Conservation (phyloP, 2,888 invertebrate genomes). For the Stenodema calcarata region DNA sequence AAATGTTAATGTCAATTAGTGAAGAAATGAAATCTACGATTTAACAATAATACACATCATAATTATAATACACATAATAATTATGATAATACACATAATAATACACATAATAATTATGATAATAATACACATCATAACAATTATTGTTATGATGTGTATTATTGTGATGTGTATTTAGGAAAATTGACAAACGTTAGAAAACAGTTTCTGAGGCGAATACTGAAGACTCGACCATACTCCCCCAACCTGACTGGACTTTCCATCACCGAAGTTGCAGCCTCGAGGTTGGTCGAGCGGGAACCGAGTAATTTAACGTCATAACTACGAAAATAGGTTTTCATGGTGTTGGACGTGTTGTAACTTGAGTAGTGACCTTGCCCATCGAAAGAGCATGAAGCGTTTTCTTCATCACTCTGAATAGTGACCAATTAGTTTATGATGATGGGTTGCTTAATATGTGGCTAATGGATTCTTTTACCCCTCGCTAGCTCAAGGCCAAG, state of each 20-base stretch:
- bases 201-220: no score
- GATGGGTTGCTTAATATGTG: not conserved
- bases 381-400: not conserved
- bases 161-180: no score
- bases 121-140: no score
- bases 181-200: no score
- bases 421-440: not conserved
- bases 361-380: not conserved
- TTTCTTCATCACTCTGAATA: not conserved
- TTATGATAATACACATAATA: no score
- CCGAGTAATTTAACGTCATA: not conserved
- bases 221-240: no score
- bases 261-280: not conserved
- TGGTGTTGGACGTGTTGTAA: not conserved
- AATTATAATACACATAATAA: no score
- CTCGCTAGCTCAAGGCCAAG: not conserved
- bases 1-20: no score
- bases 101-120: no score
- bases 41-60: no score
- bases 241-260: not conserved
- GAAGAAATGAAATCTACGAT: no score
- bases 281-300: not conserved
- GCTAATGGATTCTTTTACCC: not conserved
- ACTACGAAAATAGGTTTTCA: not conserved
- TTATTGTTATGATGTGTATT: no score